These are phyloP conservation scores for Lacerta viridis DNA, from an alignment of 2,797 vertebrate genomes.

Conservation along the genomic window DNA sequence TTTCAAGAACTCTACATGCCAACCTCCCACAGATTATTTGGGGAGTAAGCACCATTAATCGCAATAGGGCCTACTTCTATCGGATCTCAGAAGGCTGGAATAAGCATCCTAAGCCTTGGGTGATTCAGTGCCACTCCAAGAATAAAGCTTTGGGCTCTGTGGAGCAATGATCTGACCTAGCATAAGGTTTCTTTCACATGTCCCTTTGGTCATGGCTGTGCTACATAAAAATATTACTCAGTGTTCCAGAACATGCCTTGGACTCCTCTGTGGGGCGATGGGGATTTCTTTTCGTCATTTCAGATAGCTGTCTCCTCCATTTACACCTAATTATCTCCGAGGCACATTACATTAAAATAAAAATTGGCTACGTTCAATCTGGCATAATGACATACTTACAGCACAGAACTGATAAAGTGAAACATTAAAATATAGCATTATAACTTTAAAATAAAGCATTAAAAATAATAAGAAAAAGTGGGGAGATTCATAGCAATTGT, in stretches of 20 bases:
- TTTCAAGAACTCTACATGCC: not conserved
- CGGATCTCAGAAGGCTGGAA: not conserved
- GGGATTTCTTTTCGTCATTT: too few relatives aligned
- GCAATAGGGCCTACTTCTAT: not conserved
- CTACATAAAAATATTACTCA: not conserved
- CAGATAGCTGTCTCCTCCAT: not conserved
- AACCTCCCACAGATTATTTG: not conserved
- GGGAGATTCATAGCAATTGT: not conserved
- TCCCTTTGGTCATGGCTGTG: not conserved
- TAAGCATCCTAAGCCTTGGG: too few relatives aligned
- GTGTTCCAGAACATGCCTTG: too few relatives aligned
- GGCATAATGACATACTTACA: not conserved
- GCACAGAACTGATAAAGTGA: not conserved
- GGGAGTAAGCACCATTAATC: not conserved
- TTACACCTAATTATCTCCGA: not conserved
- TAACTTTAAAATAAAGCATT: not conserved
- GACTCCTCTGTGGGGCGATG: not conserved
- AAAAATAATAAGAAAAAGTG: not conserved
- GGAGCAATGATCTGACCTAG: not conserved
- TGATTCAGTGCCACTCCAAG: not conserved
- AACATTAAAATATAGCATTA: not conserved
- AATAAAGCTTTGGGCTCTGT: not conserved
- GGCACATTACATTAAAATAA: constrained; percentile 5
- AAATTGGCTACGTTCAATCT: not conserved
- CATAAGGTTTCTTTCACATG: not conserved